Conservation (phyloP, 2,888 invertebrate genomes). For the Cenopis cana region DNA sequence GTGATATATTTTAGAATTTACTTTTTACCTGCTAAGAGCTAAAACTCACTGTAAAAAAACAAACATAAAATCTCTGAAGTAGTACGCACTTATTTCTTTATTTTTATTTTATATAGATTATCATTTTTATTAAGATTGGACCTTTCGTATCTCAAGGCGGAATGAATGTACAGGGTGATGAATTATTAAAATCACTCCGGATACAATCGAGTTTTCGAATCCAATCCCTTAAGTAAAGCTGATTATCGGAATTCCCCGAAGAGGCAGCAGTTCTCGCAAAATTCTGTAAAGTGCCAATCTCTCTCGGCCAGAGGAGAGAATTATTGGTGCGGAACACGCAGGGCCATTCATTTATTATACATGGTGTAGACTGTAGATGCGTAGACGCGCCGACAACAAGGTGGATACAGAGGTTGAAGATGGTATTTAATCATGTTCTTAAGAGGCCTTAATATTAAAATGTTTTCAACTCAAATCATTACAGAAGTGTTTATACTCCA, state of each 20-base stretch:
- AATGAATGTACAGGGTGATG: conserved; percentile 71
- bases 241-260: conserved; percentile 77
- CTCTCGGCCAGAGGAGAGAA: conserved; percentile 66
- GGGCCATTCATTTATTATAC: conserved; percentile 74
- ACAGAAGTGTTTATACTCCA: too few species aligned
- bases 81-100: background rate
- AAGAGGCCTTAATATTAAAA: too few species aligned
- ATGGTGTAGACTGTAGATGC: conserved; percentile 50
- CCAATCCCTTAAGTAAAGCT: conserved; percentile 84
- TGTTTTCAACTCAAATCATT: too few species aligned
- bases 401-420: background rate
- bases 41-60: too few species aligned
- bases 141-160: conserved; percentile 61
- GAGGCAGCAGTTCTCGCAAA: conserved; percentile 68
- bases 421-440: background rate
- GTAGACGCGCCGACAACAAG: conserved; percentile 45
- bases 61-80: background rate
- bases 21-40: too few species aligned
- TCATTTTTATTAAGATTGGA: conserved; percentile 55
- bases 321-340: conserved; percentile 71
- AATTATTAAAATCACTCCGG: conserved; percentile 83
- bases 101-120: conserved; percentile 1
- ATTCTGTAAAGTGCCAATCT: conserved; percentile 80
- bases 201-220: conserved; percentile 80
- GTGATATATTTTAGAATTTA: too few species aligned